These are phyloP conservation scores for Antennarius striatus DNA, from an alignment of 2,113 vertebrate genomes.

Conservation along the genomic window DNA sequence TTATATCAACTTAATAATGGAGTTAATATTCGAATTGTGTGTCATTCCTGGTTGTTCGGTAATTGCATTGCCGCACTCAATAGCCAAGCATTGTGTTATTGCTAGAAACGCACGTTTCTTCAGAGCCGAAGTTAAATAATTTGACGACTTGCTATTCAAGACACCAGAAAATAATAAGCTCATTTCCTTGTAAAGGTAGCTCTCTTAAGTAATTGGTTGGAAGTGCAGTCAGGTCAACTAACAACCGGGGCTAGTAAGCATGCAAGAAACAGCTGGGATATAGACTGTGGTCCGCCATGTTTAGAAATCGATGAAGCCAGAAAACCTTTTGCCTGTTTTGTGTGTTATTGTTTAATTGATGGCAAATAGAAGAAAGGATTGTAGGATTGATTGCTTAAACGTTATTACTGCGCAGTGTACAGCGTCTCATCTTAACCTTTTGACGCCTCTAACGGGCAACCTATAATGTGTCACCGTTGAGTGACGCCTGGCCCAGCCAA, in stretches of 20 bases:
- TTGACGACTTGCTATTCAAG: too few species aligned
- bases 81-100: neutral
- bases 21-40: neutral
- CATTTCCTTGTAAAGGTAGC: too few species aligned
- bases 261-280: constrained; percentile 55
- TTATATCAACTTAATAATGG: neutral
- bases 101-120: neutral
- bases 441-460: constrained; percentile 43
- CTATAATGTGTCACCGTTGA: constrained; percentile 43
- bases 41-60: neutral
- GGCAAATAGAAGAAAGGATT: too few species aligned
- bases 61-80: constrained; percentile 19
- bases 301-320: constrained; percentile 27
- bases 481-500: constrained; percentile 62
- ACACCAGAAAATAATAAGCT: too few species aligned
- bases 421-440: constrained; percentile 57
- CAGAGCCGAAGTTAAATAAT: too few species aligned
- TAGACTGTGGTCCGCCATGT: constrained; percentile 58
- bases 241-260: constrained; percentile 35
- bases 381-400: neutral
- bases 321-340: neutral
- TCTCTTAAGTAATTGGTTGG: neutral
- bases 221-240: constrained; percentile 18
- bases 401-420: neutral
- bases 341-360: neutral